phyloP scores from a whole-genome alignment of 2,113 vertebrate genomes.

The Notarius quadriscutis region DNA sequence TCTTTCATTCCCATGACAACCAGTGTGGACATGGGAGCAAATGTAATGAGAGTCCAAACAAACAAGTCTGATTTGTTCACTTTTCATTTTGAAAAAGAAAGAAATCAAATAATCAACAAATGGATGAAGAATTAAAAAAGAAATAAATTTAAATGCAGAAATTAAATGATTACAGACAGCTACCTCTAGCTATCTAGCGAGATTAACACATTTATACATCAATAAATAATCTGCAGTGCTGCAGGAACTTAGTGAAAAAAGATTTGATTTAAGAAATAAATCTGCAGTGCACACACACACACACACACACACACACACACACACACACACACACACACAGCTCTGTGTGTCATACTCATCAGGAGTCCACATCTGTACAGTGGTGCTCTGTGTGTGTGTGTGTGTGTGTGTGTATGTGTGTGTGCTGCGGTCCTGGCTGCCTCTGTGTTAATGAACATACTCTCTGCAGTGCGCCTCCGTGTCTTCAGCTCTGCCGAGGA shows the following conservation, averaged over 20 bases:
- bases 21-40: neutral
- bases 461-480: slow-evolving; percentile 12
- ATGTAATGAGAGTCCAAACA: neutral
- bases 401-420: slow-evolving; percentile 47
- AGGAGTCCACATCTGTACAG: neutral
- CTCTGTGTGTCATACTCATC: slow-evolving; percentile 17
- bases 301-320: no score
- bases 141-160: neutral
- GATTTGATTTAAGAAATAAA: neutral
- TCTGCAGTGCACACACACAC: neutral
- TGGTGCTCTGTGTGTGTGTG: slow-evolving; percentile 33
- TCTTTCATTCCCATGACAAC: neutral
- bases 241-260: neutral
- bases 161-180: neutral
- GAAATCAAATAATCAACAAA: neutral
- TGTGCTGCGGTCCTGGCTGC: slow-evolving; percentile 16
- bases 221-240: neutral
- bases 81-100: neutral
- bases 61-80: neutral
- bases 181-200: neutral
- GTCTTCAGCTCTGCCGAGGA: slow-evolving; percentile 15
- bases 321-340: neutral
- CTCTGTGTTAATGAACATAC: slow-evolving; percentile 35
- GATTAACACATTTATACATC: neutral
- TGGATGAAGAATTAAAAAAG: neutral